Percentiles rank a stretch among this genome's conserved stretches.
phyloP scores from a whole-genome alignment of 2,113 vertebrate species.

The Spea bombifrons region DNA sequence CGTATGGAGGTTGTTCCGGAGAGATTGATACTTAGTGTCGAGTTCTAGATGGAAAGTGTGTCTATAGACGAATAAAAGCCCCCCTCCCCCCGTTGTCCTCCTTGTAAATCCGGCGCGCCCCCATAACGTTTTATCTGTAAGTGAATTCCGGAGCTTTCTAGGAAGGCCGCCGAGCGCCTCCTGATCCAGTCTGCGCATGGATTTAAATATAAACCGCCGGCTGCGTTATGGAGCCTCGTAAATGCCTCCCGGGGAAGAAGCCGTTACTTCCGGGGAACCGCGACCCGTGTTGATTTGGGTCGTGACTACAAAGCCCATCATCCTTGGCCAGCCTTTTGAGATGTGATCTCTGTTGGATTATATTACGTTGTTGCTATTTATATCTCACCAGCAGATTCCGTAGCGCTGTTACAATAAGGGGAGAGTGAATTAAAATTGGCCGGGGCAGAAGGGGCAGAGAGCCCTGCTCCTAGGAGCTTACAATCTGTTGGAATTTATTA shows the following conservation, averaged over 20 bases:
- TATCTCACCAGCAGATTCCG: no score
- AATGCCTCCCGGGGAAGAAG: not conserved
- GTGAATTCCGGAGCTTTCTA: not conserved
- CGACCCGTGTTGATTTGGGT: not conserved
- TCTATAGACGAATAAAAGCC: no score
- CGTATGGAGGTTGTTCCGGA: no score
- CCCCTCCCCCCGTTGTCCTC: not conserved
- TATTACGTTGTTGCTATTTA: no score
- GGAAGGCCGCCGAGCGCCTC: not conserved
- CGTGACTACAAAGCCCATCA: not conserved
- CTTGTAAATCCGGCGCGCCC: not conserved
- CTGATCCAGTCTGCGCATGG: not conserved
- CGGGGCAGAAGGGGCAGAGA: no score
- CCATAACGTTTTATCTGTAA: not conserved
- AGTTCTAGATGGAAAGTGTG: no score
- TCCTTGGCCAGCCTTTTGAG: not conserved
- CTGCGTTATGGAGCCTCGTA: constrained; percentile 27
- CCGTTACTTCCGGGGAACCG: not conserved
- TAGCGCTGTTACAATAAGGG: no score
- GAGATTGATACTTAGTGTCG: no score
- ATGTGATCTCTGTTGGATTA: no score
- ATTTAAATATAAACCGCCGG: not conserved
- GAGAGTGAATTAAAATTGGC: no score
- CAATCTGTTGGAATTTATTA: no score
- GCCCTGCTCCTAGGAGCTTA: no score